Percentiles rank a stretch among this genome's conserved stretches.
These are phyloP conservation scores for Phoebastria nigripes DNA, from an alignment of 2,797 vertebrate genomes.

Conservation along the genomic window DNA sequence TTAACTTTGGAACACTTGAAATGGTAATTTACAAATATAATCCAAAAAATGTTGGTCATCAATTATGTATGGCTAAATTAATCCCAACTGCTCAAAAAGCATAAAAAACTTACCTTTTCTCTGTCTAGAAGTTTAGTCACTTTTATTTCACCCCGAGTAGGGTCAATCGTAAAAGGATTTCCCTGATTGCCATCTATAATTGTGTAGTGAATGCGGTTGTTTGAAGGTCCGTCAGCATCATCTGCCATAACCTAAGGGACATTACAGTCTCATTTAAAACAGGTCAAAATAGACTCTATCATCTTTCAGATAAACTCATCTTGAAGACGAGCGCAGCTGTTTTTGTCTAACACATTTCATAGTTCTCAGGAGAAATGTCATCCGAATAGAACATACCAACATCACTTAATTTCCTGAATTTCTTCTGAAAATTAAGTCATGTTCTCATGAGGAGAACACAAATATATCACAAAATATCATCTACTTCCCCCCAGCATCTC, in stretches of 20 bases:
- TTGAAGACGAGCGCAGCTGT: neutral
- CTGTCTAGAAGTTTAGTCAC: slow-evolving; percentile 91
- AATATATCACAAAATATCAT: neutral
- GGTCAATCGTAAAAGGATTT: slow-evolving; percentile 91
- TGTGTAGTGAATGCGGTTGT: slow-evolving; percentile 85
- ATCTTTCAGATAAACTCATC: neutral
- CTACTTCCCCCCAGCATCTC: neutral
- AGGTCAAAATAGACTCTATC: neutral
- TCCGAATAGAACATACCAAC: neutral
- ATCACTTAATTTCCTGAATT: neutral
- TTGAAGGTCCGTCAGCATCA: slow-evolving; percentile 90
- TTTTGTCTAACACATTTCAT: slow-evolving; percentile 2
- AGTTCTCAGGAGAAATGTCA: slow-evolving; percentile 45
- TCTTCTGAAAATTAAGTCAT: neutral
- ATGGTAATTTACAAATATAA: neutral
- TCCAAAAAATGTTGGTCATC: neutral
- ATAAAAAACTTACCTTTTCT: slow-evolving; percentile 81
- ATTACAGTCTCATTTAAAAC: slow-evolving; percentile 40
- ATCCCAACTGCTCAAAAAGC: neutral
- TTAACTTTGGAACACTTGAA: neutral
- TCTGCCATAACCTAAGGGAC: slow-evolving; percentile 88
- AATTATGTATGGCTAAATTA: neutral
- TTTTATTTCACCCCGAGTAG: slow-evolving; percentile 86
- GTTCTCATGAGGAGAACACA: neutral
- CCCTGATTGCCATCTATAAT: slow-evolving; percentile 93